Evolutionary conservation across 2,888 invertebrate genomes (phyloP), one percentile per base, ranked within the genome.

Genomic region (Leucophora obtusa): DNA sequence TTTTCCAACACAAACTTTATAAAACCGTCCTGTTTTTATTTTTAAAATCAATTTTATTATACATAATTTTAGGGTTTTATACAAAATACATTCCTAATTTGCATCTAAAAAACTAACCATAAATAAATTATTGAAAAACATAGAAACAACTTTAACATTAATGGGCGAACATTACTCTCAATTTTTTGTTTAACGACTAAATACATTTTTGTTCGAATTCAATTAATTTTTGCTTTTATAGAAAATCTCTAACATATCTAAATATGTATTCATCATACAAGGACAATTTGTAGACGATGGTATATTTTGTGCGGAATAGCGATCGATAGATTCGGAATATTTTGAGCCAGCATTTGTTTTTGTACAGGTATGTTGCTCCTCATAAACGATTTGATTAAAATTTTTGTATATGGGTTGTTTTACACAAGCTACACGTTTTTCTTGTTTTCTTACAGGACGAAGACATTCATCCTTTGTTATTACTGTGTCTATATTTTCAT

Each of bases 181-280:
- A 28, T 28, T 28, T 28, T 28, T 28, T 28, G 28, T 28, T 28
- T 3, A 28, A 28, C 28, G 38, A 3, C 11, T 14, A 3, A 14
- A 47, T 4, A 47, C 43, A n/a, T n/a, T 47, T n/a, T n/a, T n/a
- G n/a, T 47, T 47, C n/a, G n/a, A 47, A 47, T 47, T n/a, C 1
- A n/a, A 28, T 15, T 58, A 51, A 1, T 81, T 43, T 21, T 66
- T 60, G 35, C n/a, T 47, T 7, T 63, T 62, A 10, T 71, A 56
- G 47, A 71, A 59, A n/a, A 54, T 68, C 10, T 33, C 10, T 9
- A 84, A 38, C 72, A 87, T 50, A 18, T 74, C 69, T n/a, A 83
- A 10, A 72, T 86, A 88, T 5, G 80, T 80, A 1, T 78, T 28
- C 24, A 84, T 79, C 87, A 87, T 87, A 68, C 87, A 87, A 11